These are phyloP conservation scores for Littorina saxatilis DNA, from an alignment of 1,140 invertebrate species.

Conservation along the genomic window DNA sequence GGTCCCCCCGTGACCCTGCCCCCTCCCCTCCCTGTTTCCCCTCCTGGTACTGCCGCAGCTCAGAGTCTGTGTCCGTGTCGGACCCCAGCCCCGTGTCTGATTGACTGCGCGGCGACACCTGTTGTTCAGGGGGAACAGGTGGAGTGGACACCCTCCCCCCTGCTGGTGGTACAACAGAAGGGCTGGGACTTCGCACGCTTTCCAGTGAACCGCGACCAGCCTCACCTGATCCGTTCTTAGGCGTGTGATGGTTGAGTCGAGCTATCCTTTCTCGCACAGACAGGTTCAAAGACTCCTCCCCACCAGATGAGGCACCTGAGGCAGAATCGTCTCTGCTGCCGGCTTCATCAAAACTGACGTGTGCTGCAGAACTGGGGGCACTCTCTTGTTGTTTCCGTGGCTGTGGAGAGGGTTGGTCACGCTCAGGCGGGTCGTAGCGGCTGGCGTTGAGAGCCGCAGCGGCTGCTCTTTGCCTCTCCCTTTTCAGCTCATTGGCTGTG, in stretches of 20 bases:
- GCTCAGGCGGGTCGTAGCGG: slow-evolving; percentile 60
- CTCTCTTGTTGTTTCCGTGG: too few relatives aligned
- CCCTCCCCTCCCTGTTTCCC: neutral
- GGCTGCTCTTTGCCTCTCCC: slow-evolving; percentile 45
- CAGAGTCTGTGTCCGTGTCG: slow-evolving; percentile 44
- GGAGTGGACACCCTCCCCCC: neutral
- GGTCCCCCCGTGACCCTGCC: slow-evolving; percentile 19
- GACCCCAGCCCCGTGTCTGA: slow-evolving; percentile 49
- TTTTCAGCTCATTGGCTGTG: slow-evolving; percentile 51
- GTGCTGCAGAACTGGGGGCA: neutral
- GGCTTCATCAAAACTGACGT: neutral
- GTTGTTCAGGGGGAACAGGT: neutral
- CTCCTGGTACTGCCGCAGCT: slow-evolving; percentile 19
- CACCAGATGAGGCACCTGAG: slow-evolving; percentile 18
- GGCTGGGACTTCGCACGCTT: neutral
- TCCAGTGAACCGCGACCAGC: neutral
- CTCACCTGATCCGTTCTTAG: slow-evolving; percentile 10
- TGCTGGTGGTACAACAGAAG: neutral
- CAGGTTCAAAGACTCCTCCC: neutral
- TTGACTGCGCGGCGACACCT: slow-evolving; percentile 41
- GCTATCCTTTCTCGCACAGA: slow-evolving; percentile 21
- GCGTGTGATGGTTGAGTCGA: slow-evolving; percentile 14
- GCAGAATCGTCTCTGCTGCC: neutral
- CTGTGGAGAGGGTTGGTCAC: slow-evolving; percentile 40
- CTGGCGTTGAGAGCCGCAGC: slow-evolving; percentile 52